Evolutionary conservation across 2,113 vertebrate species (phyloP), one percentile per base, ranked within the genome.

Genomic region (Pontoporia blainvillei): DNA sequence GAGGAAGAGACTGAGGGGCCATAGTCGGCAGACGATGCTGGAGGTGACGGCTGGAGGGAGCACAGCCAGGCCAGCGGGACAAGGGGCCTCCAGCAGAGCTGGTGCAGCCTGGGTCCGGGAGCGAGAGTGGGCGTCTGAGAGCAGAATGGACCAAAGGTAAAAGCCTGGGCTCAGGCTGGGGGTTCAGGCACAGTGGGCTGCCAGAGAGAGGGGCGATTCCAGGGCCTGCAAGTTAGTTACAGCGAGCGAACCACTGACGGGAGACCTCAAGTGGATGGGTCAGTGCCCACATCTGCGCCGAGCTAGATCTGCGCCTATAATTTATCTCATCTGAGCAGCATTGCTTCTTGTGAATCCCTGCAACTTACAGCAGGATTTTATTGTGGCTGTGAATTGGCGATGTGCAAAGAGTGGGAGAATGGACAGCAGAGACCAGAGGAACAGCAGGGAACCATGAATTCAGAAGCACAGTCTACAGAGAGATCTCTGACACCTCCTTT

Each of bases 101-200:
- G 20, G 8, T 34, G 52, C 27, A 72, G n/a, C 23, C 54, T 6
- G 8, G 81, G 25, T 34, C 39, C 21, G 15, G 66, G 44, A 36
- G 4, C 6, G 6, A 88, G 20, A 82, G 23, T 27, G 34, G 29
- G 29, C 39, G 7, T 46, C 71, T 72, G 52, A 17, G 54, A 71
- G 29, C 25, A 41, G 90, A 73, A 57, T 2, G 1, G 41, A 1
- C 34, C 41, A 23, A 36, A 62, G 39, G 27, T 46, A 62, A 95
- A 89, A 54, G 72, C 6, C 13, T 41, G 39, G 61, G 44, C 66
- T 93, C 9, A 12, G 75, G 20, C 13, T 21, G 25, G 4, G 36
- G 20, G 2, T 3, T 31, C 15, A 12, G 64, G 31, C 6, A 29
- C 0, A 0, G 36, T 0, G 8, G 25, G 29, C 13, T 46, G 29